A percentile compares a stretch with the other conserved stretches of the same genome.
phyloP scores from a whole-genome alignment of 2,888 invertebrate species.

The Macaria liturata region DNA sequence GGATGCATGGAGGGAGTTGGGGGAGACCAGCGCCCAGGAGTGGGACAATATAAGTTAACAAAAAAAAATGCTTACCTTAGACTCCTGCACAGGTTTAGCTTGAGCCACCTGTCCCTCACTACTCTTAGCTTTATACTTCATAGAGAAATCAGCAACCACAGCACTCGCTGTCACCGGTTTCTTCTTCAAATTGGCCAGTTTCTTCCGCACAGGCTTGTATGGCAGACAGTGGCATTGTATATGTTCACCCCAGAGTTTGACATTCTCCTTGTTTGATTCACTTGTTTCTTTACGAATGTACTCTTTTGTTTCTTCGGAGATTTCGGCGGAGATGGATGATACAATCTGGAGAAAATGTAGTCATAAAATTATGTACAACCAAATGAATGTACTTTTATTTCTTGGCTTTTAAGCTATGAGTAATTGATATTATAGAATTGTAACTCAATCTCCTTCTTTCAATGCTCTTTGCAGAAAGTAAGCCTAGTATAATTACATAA shows the following conservation, averaged over 20 bases:
- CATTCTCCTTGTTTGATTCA: slow-evolving; percentile 57
- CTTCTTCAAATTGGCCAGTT: slow-evolving; percentile 61
- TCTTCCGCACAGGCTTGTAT: slow-evolving; percentile 64
- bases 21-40: too few species aligned
- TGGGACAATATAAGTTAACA: too few species aligned
- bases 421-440: too few species aligned
- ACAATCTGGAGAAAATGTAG: slow-evolving; percentile 63
- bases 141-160: slow-evolving; percentile 75
- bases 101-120: slow-evolving; percentile 34
- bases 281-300: slow-evolving; percentile 63
- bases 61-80: too few species aligned
- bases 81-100: slow-evolving; percentile 34
- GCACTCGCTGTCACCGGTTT: slow-evolving; percentile 64
- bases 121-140: slow-evolving; percentile 64
- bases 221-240: slow-evolving; percentile 70
- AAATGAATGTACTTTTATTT: too few species aligned
- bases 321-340: slow-evolving; percentile 63
- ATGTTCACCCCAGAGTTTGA: slow-evolving; percentile 73
- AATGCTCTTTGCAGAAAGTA: too few species aligned
- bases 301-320: slow-evolving; percentile 76
- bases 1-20: too few species aligned
- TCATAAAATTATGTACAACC: too few species aligned
- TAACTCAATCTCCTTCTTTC: too few species aligned
- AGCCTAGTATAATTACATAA: too few species aligned
- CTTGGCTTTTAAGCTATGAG: too few species aligned